Percentiles rank a stretch among this genome's conserved stretches.
Conservation (phyloP, 2,797 vertebrate species). For the Danio albolineatus region DNA sequence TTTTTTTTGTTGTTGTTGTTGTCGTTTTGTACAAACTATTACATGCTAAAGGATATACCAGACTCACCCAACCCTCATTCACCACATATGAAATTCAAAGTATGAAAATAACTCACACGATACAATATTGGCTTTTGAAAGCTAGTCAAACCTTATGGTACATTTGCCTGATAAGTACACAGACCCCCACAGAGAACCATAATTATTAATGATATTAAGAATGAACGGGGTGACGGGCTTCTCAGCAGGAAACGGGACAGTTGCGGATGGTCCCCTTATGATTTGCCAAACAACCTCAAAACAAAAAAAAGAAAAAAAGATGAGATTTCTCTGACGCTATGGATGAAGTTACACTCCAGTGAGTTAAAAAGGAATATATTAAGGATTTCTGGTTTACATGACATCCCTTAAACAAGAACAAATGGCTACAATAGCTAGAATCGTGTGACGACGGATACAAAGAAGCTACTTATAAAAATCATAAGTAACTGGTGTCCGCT, state of each 20-base stretch:
- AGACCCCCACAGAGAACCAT: constrained; percentile 40
- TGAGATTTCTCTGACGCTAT: constrained; percentile 13
- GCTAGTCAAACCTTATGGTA: constrained; percentile 56
- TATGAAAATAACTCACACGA: constrained; percentile 63
- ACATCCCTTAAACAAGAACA: constrained; percentile 46
- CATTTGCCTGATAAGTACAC: constrained; percentile 44
- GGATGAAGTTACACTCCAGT: constrained; percentile 13
- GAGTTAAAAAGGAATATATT: constrained; percentile 38
- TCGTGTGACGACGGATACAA: constrained; percentile 29
- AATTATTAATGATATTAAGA: constrained; percentile 42
- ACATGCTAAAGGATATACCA: constrained; percentile 84
- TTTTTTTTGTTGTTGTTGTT: constrained; percentile 67
- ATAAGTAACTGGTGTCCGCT: constrained; percentile 33
- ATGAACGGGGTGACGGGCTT: constrained; percentile 13
- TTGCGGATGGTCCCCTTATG: constrained; percentile 30
- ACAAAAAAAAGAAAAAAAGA: neutral
- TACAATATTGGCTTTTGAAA: constrained; percentile 56
- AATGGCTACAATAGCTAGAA: constrained; percentile 43
- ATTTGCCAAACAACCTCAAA: constrained; percentile 25
- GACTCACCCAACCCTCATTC: constrained; percentile 75
- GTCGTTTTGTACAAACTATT: constrained; percentile 81
- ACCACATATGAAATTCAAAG: constrained; percentile 61
- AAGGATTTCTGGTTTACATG: constrained; percentile 47
- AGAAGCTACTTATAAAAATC: constrained; percentile 27
- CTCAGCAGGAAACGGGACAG: constrained; percentile 29